Conservation (phyloP, 92 coral and sea anemone species). For the Siderastrea radians region DNA sequence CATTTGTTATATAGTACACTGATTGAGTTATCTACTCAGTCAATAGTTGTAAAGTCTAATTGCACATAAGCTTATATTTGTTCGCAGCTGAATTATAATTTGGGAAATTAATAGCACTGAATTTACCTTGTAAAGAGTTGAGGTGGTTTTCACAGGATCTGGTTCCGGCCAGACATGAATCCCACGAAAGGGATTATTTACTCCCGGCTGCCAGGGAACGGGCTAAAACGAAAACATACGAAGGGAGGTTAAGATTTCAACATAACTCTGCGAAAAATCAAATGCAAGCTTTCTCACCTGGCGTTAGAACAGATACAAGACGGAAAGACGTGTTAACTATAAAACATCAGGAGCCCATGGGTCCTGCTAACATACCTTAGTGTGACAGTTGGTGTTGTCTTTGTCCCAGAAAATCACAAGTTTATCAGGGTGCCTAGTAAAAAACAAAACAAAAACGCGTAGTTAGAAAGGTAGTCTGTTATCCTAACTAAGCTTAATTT, state of each 20-base stretch:
- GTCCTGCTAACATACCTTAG: neutral
- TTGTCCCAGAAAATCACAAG: slow-evolving; percentile 11
- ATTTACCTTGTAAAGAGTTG: slow-evolving; percentile 81
- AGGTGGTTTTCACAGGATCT: slow-evolving; percentile 78
- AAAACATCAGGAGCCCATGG: too few species aligned
- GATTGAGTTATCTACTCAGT: too few species aligned
- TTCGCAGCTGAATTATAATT: too few species aligned
- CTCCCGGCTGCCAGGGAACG: slow-evolving; percentile 88
- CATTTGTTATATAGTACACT: too few species aligned
- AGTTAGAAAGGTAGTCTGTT: neutral
- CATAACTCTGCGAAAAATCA: neutral
- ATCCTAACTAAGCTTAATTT: neutral
- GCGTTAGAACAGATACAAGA: too few species aligned
- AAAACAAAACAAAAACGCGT: neutral
- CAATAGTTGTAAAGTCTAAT: too few species aligned
- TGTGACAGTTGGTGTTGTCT: neutral
- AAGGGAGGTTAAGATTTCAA: neutral
- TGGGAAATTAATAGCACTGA: too few species aligned
- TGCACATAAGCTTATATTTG: too few species aligned
- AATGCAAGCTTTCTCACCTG: neutral
- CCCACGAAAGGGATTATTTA: slow-evolving; percentile 87
- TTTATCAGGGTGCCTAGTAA: neutral
- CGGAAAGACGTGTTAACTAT: too few species aligned
- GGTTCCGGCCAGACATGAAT: slow-evolving; percentile 94
- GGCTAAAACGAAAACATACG: slow-evolving; percentile 39